phyloP scores from a whole-genome alignment of 2,113 vertebrate genomes.

The Gulo gulo region DNA sequence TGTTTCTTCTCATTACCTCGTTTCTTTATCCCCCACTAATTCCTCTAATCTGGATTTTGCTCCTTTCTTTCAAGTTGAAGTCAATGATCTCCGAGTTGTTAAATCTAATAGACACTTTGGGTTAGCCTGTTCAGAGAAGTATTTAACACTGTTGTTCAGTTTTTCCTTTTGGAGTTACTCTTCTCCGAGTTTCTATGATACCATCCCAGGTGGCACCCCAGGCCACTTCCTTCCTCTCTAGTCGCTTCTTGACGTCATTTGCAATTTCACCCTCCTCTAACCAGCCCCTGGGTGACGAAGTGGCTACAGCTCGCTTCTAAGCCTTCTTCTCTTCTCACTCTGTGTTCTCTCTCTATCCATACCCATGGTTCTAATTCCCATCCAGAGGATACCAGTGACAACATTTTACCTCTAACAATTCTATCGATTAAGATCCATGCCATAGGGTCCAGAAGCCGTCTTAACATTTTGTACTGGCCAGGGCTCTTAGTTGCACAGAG shows the following conservation, averaged over 20 bases:
- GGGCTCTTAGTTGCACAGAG: background rate
- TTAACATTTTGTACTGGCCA: background rate
- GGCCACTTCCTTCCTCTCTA: background rate
- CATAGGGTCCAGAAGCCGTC: background rate
- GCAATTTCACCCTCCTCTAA: slow-evolving; percentile 13
- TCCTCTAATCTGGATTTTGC: background rate
- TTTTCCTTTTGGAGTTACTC: background rate
- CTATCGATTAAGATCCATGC: background rate
- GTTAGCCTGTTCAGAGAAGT: background rate
- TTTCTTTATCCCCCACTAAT: background rate
- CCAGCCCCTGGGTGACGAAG: background rate
- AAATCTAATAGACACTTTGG: background rate
- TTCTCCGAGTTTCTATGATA: background rate
- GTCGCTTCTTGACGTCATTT: background rate
- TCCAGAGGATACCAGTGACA: background rate
- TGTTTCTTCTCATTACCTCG: background rate
- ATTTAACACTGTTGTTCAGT: background rate
- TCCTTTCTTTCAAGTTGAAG: background rate
- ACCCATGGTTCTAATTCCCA: background rate
- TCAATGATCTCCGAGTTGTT: background rate
- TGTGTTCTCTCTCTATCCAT: background rate
- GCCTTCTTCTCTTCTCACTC: background rate
- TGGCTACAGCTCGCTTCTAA: background rate
- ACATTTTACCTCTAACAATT: background rate
- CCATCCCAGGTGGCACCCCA: background rate